phyloP scores from a whole-genome alignment of 2,888 invertebrate species.

The Tipula lateralis region DNA sequence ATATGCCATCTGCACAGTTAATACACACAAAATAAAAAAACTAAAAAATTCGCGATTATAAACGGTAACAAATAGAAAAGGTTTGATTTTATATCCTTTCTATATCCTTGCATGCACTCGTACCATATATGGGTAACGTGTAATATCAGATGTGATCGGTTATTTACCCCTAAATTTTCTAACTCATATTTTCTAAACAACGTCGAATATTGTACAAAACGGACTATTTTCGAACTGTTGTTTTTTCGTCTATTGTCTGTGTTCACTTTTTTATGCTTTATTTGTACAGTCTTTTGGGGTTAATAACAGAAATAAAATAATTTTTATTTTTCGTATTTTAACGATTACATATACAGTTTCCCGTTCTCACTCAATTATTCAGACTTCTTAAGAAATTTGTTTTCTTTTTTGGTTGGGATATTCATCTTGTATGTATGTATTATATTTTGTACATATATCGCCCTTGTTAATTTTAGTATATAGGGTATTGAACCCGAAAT shows the following conservation, averaged over 20 bases:
- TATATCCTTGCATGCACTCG: too few relatives aligned
- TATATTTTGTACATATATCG: not conserved
- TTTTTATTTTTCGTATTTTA: too few relatives aligned
- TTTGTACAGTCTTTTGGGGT: constrained; percentile 19
- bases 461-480: not conserved
- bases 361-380: not conserved
- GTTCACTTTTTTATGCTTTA: not conserved
- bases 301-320: not conserved
- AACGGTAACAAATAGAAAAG: constrained; percentile 27
- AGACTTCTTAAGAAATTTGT: not conserved
- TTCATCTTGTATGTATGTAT: not conserved
- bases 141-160: constrained; percentile 27
- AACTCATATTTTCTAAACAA: not conserved
- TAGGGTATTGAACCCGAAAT: not conserved
- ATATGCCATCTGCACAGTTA: constrained; percentile 24
- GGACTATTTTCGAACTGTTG: not conserved
- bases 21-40: not conserved
- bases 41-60: constrained; percentile 27
- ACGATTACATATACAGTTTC: not conserved
- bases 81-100: constrained; percentile 21
- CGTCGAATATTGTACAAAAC: not conserved
- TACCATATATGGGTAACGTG: not conserved
- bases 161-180: constrained; percentile 28
- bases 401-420: not conserved
- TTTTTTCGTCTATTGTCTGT: not conserved